phyloP scores from a whole-genome alignment of 2,888 invertebrate species.

The Acrobasis consociella region DNA sequence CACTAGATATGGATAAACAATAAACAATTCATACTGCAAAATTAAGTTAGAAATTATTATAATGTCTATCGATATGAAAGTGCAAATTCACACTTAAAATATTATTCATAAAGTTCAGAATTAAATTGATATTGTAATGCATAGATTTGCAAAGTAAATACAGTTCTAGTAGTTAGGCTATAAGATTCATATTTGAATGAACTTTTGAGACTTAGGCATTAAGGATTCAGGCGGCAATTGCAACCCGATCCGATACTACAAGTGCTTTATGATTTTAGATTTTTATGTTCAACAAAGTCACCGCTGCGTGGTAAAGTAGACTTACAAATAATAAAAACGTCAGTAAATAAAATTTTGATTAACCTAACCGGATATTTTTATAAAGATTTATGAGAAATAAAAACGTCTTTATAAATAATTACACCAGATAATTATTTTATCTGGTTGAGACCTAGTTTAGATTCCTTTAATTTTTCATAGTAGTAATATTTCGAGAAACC shows the following conservation, averaged over 20 bases:
- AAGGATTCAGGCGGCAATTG: conserved; percentile 72
- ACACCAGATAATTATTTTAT: no score
- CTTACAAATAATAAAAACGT: conserved; percentile 34
- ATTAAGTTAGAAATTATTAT: conserved; percentile 6
- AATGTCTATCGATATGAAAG: conserved; percentile 11
- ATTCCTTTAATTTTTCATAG: no score
- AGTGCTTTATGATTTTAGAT: conserved; percentile 80
- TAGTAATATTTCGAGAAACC: no score
- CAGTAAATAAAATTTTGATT: no score
- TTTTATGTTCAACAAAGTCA: conserved; percentile 77
- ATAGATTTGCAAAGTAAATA: neutral
- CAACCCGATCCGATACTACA: conserved; percentile 69
- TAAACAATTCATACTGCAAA: conserved; percentile 13
- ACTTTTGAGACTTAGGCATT: conserved; percentile 42
- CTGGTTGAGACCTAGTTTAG: no score
- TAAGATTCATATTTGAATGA: conserved; percentile 12
- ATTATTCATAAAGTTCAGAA: conserved; percentile 11
- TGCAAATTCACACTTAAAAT: conserved; percentile 16
- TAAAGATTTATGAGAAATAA: no score
- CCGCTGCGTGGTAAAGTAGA: conserved; percentile 57
- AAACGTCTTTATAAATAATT: no score
- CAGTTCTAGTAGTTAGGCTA: neutral
- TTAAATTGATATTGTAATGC: conserved; percentile 9
- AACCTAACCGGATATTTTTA: no score
- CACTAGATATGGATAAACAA: conserved; percentile 1